Evolutionary conservation across 2,113 vertebrate genomes (phyloP).

Genomic region (Carlito syrichta): DNA sequence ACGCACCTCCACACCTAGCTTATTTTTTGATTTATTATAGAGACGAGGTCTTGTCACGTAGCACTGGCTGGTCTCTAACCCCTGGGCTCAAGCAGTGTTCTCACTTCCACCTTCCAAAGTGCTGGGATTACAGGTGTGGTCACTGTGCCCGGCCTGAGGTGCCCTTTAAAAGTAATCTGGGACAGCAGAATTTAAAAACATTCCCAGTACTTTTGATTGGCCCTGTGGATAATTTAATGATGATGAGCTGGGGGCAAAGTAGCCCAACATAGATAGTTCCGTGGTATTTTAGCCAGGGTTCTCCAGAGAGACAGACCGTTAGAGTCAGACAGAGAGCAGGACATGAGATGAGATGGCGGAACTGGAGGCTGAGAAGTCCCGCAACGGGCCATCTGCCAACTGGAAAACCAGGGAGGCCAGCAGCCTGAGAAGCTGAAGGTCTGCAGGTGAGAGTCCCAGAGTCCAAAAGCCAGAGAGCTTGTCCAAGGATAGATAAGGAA

Average conservation of each 20-base stretch:
- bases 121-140: too few species aligned
- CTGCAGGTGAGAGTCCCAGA: background rate
- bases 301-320: background rate
- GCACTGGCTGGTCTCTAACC: too few species aligned
- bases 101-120: too few species aligned
- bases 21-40: too few species aligned
- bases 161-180: background rate
- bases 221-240: background rate
- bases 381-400: background rate
- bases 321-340: background rate
- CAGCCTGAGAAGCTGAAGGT: background rate
- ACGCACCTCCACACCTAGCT: too few species aligned
- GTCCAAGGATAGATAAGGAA: background rate
- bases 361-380: background rate
- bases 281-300: background rate
- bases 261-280: background rate
- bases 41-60: too few species aligned
- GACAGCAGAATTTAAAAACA: background rate
- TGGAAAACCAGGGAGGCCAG: too few species aligned
- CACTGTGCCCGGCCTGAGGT: too few species aligned
- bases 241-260: background rate
- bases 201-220: background rate
- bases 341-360: background rate
- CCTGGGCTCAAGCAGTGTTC: too few species aligned
- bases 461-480: background rate